A percentile compares a stretch with the other conserved stretches of the same genome.
Evolutionary conservation across 92 coral and sea anemone species (phyloP).

Genomic region (Phymanthus crucifer): DNA sequence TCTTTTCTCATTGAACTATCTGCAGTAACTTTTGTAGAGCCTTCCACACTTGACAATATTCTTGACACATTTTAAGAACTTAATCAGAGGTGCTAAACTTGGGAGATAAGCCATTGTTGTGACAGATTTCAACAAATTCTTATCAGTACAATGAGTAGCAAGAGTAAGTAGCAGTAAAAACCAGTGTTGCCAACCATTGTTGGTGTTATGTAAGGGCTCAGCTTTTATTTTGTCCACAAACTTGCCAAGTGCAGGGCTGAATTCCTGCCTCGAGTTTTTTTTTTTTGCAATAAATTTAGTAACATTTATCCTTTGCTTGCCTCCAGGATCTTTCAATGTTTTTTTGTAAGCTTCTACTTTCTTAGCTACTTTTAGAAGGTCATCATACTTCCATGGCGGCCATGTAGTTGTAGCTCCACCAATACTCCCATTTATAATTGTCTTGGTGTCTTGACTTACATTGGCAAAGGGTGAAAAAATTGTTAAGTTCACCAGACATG

Average conservation of each 20-base stretch:
- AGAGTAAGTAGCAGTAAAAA: slow-evolving; percentile 26
- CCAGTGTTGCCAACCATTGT: slow-evolving; percentile 65
- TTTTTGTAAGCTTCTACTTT: slow-evolving; percentile 53
- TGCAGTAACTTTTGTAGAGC: slow-evolving; percentile 40
- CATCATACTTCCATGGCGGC: neutral
- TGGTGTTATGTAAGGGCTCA: slow-evolving; percentile 59
- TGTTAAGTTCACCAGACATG: slow-evolving; percentile 46
- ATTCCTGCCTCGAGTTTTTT: slow-evolving; percentile 55
- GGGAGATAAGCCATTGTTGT: slow-evolving; percentile 35
- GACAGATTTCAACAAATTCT: slow-evolving; percentile 38
- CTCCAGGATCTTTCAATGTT: slow-evolving; percentile 38
- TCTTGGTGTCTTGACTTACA: slow-evolving; percentile 26
- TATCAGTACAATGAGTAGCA: slow-evolving; percentile 51
- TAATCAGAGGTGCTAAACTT: slow-evolving; percentile 35
- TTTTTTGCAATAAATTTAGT: slow-evolving; percentile 52
- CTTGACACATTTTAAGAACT: slow-evolving; percentile 49
- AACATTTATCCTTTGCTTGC: slow-evolving; percentile 45
- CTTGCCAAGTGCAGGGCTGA: slow-evolving; percentile 50
- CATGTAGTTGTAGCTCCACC: slow-evolving; percentile 9
- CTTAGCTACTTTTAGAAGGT: slow-evolving; percentile 32
- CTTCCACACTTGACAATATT: slow-evolving; percentile 50
- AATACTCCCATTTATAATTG: slow-evolving; percentile 27
- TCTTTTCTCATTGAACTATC: slow-evolving; percentile 62
- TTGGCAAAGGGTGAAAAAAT: slow-evolving; percentile 37
- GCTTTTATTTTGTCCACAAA: slow-evolving; percentile 51